phyloP scores from a whole-genome alignment of 2,113 vertebrate genomes.

The Pangasianodon hypophthalmus region DNA sequence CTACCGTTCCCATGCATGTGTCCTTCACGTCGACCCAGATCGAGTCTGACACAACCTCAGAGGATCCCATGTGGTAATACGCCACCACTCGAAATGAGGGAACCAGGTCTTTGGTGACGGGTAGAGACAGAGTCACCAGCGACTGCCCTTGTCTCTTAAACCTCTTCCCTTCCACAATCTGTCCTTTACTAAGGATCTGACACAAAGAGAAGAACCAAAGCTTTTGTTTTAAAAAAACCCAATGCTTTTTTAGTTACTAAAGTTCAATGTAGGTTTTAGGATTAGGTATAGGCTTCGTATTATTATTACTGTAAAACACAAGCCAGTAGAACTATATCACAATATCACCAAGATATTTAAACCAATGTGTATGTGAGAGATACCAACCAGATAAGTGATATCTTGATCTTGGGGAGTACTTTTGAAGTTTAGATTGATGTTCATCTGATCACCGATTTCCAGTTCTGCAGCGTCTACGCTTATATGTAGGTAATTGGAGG shows the following conservation, averaged over 20 bases:
- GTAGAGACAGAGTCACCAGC: constrained; percentile 49
- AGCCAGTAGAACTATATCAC: neutral
- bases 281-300: neutral
- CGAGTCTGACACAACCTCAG: constrained; percentile 72
- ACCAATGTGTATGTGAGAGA: neutral
- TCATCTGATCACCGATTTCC: constrained; percentile 42
- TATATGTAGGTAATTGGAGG: constrained; percentile 64
- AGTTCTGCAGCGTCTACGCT: constrained; percentile 28
- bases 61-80: constrained; percentile 63
- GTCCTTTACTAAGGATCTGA: constrained; percentile 65
- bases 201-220: neutral
- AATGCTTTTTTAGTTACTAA: neutral
- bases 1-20: constrained; percentile 69
- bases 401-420: constrained; percentile 35
- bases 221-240: no score
- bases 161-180: constrained; percentile 55
- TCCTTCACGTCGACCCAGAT: constrained; percentile 69
- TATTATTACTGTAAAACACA: neutral
- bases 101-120: constrained; percentile 56
- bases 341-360: neutral
- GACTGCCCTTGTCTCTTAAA: constrained; percentile 62
- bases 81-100: constrained; percentile 73
- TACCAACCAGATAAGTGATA: constrained; percentile 67
- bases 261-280: neutral
- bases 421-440: constrained; percentile 57